A percentile compares a stretch with the other conserved stretches of the same genome.
Conservation (phyloP, 2,888 invertebrate genomes). For the Drosophila monieri region DNA sequence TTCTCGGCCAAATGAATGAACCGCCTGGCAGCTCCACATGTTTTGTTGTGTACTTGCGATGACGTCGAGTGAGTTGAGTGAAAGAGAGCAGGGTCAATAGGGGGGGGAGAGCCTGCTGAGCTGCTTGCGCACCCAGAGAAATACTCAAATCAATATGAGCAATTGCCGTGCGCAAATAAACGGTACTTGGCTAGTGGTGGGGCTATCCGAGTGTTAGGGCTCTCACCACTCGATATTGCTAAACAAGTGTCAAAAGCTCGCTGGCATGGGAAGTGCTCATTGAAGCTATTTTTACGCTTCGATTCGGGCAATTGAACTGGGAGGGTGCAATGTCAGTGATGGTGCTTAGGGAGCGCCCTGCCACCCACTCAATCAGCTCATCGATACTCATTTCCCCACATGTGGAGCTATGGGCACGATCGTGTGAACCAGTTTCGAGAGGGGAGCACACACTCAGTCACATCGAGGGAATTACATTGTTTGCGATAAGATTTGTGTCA, state of each 20-base stretch:
- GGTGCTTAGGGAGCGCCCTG: neutral
- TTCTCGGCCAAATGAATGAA: slow-evolving; percentile 66
- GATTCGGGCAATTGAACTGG: slow-evolving; percentile 69
- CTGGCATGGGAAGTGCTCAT: slow-evolving; percentile 52
- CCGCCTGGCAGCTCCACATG: slow-evolving; percentile 54
- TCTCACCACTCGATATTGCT: slow-evolving; percentile 29
- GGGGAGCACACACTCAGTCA: slow-evolving; percentile 10
- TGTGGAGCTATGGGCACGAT: neutral
- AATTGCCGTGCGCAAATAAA: slow-evolving; percentile 34
- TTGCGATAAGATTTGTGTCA: slow-evolving; percentile 58
- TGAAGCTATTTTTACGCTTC: slow-evolving; percentile 74
- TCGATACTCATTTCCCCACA: slow-evolving; percentile 3
- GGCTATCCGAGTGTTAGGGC: neutral
- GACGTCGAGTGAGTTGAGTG: slow-evolving; percentile 11
- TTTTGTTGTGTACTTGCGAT: slow-evolving; percentile 55
- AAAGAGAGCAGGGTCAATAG: slow-evolving; percentile 3
- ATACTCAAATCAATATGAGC: slow-evolving; percentile 65
- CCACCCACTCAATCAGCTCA: slow-evolving; percentile 31
- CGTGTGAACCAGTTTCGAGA: slow-evolving; percentile 30
- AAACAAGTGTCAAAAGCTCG: slow-evolving; percentile 50
- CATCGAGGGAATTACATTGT: slow-evolving; percentile 40
- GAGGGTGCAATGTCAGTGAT: slow-evolving; percentile 1
- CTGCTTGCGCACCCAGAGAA: slow-evolving; percentile 58
- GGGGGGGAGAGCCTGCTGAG: slow-evolving; percentile 40
- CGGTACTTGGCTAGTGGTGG: slow-evolving; percentile 1